Conservation (phyloP, 2,888 invertebrate genomes). For the Drosophila setosimentum region DNA sequence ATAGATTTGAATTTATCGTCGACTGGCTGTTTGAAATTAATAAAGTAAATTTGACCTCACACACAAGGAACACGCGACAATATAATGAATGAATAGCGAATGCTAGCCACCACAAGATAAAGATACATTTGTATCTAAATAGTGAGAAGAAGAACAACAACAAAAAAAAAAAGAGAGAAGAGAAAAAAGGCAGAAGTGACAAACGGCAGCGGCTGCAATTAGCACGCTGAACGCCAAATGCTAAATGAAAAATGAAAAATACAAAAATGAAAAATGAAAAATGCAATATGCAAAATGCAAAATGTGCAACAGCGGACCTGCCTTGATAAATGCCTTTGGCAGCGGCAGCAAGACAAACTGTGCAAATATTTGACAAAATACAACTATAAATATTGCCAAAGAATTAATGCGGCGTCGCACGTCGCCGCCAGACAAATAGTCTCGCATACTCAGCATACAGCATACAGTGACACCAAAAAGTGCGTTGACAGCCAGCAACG, state of each 20-base stretch:
- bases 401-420: constrained; percentile 73
- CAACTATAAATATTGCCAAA: constrained; percentile 82
- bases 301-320: constrained; percentile 41
- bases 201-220: constrained; percentile 74
- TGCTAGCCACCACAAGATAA: constrained; percentile 35
- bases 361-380: constrained; percentile 82
- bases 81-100: constrained; percentile 75
- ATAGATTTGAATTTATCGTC: constrained; percentile 73
- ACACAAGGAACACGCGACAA: constrained; percentile 64
- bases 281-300: constrained; percentile 30
- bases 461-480: constrained; percentile 78
- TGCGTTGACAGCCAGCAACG: constrained; percentile 67
- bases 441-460: constrained; percentile 22
- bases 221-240: constrained; percentile 49
- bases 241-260: background rate
- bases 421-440: constrained; percentile 65
- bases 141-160: background rate
- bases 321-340: constrained; percentile 80
- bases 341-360: constrained; percentile 69
- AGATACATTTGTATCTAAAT: constrained; percentile 22
- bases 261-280: constrained; percentile 7
- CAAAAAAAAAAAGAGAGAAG: background rate
- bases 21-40: constrained; percentile 72
- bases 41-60: constrained; percentile 83
- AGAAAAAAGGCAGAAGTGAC: constrained; percentile 59